These are phyloP conservation scores for Oxyruncus cristatus DNA, from an alignment of 2,113 vertebrate species.

Conservation along the genomic window DNA sequence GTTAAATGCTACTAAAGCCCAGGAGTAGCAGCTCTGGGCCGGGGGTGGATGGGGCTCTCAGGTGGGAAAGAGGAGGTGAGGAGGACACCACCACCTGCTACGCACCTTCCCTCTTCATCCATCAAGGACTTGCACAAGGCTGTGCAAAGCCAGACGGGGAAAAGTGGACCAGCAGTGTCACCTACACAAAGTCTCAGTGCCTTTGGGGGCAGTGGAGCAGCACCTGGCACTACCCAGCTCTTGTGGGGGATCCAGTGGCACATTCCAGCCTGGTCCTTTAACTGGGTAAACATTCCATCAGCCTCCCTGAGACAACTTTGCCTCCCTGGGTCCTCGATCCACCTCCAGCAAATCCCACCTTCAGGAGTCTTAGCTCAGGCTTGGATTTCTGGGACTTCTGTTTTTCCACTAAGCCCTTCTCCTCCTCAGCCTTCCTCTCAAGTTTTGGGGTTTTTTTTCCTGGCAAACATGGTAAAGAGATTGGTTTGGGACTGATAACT, in stretches of 20 bases:
- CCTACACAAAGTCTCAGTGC: neutral
- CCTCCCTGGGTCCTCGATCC: neutral
- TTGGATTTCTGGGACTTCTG: neutral
- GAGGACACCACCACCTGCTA: neutral
- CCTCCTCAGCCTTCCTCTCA: neutral
- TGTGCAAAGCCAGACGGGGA: neutral
- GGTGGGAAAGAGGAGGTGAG: neutral
- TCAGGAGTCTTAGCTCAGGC: neutral
- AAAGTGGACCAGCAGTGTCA: fast-evolving
- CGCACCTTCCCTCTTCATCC: neutral
- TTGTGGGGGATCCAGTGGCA: neutral
- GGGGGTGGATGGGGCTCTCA: neutral
- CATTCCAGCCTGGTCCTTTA: neutral
- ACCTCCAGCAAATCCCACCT: neutral
- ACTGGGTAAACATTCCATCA: neutral
- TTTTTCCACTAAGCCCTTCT: neutral
- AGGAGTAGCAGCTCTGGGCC: neutral
- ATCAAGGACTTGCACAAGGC: neutral
- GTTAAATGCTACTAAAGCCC: neutral
- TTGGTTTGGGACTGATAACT: neutral
- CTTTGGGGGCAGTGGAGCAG: neutral
- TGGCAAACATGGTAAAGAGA: neutral
- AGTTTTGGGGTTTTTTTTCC: neutral
- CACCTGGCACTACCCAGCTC: neutral
- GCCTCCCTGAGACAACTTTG: neutral